A percentile compares a stretch with the other conserved stretches of the same genome.
Evolutionary conservation across 2,113 vertebrate genomes (phyloP).

Genomic region (Morone chrysops): DNA sequence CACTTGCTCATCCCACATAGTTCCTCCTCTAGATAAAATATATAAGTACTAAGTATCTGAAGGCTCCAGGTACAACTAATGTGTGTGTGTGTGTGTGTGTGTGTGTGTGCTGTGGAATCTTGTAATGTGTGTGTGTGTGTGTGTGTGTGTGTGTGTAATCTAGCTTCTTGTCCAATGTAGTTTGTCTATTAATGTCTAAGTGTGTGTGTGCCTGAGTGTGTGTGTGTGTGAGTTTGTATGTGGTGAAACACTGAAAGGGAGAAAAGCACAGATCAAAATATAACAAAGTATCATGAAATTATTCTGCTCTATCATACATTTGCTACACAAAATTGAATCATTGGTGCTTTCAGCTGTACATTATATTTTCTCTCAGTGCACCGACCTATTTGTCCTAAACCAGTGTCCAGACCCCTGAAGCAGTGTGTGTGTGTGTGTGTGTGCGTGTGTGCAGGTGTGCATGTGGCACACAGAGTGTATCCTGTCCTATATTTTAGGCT

Average conservation of each 20-base stretch:
- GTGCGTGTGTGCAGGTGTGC: conserved; percentile 29
- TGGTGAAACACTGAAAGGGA: conserved; percentile 36
- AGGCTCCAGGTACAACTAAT: conserved; percentile 48
- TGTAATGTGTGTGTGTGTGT: conserved; percentile 26
- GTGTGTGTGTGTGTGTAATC: conserved; percentile 35
- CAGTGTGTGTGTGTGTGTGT: conserved; percentile 31
- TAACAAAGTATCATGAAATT: conserved; percentile 52
- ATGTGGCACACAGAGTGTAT: conserved; percentile 36
- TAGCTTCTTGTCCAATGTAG: conserved; percentile 32
- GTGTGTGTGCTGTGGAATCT: conserved; percentile 39
- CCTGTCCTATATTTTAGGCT: conserved; percentile 47
- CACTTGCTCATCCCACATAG: conserved; percentile 19
- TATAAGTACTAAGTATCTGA: conserved; percentile 34
- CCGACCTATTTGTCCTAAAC: conserved; percentile 32
- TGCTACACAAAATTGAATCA: conserved; percentile 51
- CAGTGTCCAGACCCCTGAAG: conserved; percentile 9
- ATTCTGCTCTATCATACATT: conserved; percentile 61
- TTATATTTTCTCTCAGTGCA: conserved; percentile 56
- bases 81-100: not conserved
- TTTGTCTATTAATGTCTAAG: conserved; percentile 47
- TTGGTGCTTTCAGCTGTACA: conserved; percentile 72
- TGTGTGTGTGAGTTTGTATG: conserved; percentile 24
- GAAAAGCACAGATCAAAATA: conserved; percentile 63
- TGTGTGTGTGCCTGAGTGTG: conserved; percentile 27
- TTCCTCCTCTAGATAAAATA: conserved; percentile 45